Evolutionary conservation across 2,888 invertebrate genomes (phyloP), one percentile per base, ranked within the genome.

Genomic region (Dryobotodes eremita): DNA sequence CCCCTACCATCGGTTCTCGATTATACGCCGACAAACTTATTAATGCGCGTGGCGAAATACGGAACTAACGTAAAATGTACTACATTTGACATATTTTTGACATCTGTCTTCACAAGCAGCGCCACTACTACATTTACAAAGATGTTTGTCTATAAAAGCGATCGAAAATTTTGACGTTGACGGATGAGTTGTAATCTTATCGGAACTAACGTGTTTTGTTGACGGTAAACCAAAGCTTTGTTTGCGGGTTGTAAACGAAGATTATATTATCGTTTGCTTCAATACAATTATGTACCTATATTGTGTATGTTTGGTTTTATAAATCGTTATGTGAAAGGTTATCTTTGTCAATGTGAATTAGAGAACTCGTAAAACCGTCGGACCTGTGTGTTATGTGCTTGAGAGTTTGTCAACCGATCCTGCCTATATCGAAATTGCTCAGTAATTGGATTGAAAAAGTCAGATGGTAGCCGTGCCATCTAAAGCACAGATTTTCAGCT

Each of bases 1-100:
- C 82, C 82, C 84, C 86, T 89, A 92, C 90, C 77, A 89, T 55
- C 50, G 68, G 72, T 83, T 75, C 73, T 77, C 75, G 75, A 86
- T 82, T 74, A 74, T 48, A 59, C 11, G 2, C 17, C 75, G 59
- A 59, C 65, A 46, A 82, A 66, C 10, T 23, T 74, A 74, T 7
- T 46, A 26, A 82, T 79, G 36, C 65, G n/a, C 5, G 65, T 42
- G 79, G 75, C 23, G 8, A 53, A 74, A 73, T 17, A 23, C 0
- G 17, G 75, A 74, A 66, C 75, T 61, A 74, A 59, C 26, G 3
- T 15, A 2, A 46, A 82, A 66, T 53, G 65, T 66, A 75, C 31
- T 26, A 23, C 1, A 23, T 66, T 70, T 81, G 65, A 74, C n/a
- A 74, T n/a, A 0, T 11, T 0, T 42, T 46, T 59, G 59, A 81